Evolutionary conservation across 2,113 vertebrate genomes (phyloP), one percentile per base, ranked within the genome.

Genomic region (Pygathrix nemaeus): DNA sequence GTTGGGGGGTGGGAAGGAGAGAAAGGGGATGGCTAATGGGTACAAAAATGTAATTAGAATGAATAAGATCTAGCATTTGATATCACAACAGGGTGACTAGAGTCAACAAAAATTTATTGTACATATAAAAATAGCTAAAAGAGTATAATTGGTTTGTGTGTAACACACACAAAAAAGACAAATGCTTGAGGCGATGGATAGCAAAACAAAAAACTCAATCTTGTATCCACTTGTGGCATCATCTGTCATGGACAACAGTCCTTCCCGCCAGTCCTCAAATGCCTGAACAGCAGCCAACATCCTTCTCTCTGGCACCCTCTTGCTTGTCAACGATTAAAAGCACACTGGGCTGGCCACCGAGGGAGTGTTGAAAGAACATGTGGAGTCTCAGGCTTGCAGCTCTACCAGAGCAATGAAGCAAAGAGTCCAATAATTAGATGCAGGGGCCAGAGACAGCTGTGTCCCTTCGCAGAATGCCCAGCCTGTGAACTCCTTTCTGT

Each of bases 181-280:
- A 64, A 64, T 32, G 61, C 27, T 32, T 32, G 61, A 64, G 27
- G 12, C 6, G 12, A 64, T 14, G 12, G 61, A 14, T 64, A 64
- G 11, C 27, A 32, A 64, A 64, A 64, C 27, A 30, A 64, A 30
- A 32, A 64, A 32, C 61, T 64, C 27, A 64, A 4, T 83, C 9
- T 40, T 1, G 52, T 45, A 17, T 45, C 82, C 40, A 13, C 40
- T 18, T 12, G 40, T n/a, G 82, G 9, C 25, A 10, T 84, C 25
- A 7, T 6, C 57, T 5, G 6, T 21, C 9, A 1, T 2, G 27
- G 9, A 20, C 0, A 14, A 40, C 17, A 85, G 82, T 18, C 43
- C 30, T 2, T 30, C 38, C 40, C 43, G 25, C 57, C 16, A 3
- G 40, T 32, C 82, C 38, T 40, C 16, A 3, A 17, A 20, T 0